phyloP scores from a whole-genome alignment of 2,797 vertebrate species.

The Odontamblyopus lacepedii region DNA sequence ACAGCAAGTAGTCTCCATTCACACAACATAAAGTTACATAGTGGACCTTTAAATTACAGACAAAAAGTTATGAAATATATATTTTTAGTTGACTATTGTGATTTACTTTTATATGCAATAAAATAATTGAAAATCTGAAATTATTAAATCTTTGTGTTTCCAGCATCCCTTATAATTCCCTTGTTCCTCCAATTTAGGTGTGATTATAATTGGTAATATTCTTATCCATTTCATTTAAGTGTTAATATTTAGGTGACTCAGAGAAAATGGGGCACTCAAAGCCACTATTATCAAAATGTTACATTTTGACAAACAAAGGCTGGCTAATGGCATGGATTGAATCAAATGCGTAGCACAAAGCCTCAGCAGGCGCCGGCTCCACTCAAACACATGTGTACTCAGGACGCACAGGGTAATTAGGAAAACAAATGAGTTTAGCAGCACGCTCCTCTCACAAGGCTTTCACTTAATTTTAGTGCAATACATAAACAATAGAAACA shows the following conservation, averaged over 20 bases:
- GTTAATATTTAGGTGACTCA: neutral
- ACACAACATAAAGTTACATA: neutral
- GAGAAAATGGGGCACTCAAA: neutral
- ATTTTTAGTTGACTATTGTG: too few species aligned
- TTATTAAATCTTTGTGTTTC: neutral
- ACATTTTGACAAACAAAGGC: constrained; percentile 21
- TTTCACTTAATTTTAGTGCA: constrained; percentile 43
- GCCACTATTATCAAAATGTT: constrained; percentile 13
- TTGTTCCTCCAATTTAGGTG: neutral
- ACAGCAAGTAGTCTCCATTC: neutral
- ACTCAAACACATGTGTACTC: constrained; percentile 39
- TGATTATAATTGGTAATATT: neutral
- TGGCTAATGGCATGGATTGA: constrained; percentile 31
- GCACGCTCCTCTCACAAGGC: constrained; percentile 43
- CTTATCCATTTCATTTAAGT: neutral
- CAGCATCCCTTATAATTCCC: neutral
- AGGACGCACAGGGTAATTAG: constrained; percentile 60
- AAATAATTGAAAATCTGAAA: too few species aligned
- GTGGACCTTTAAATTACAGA: neutral
- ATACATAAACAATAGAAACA: constrained; percentile 23
- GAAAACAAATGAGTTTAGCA: constrained; percentile 63
- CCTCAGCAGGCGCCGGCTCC: constrained; percentile 31
- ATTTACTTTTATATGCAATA: too few species aligned
- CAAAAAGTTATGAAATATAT: neutral
- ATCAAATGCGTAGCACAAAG: constrained; percentile 39